Conservation (phyloP, 2,888 invertebrate species). For the Coleophora flavipennella region DNA sequence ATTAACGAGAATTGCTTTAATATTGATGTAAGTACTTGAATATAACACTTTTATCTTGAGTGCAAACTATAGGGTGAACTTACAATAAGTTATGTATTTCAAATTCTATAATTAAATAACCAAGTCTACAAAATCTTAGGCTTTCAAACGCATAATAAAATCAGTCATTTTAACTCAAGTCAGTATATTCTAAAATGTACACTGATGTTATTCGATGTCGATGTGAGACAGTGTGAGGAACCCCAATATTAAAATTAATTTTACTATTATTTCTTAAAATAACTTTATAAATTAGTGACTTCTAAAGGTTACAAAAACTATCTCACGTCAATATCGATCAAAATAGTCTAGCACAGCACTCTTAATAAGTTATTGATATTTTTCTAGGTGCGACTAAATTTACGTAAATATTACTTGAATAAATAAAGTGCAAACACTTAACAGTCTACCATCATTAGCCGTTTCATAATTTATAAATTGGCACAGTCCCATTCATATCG, state of each 20-base stretch:
- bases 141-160: conserved; percentile 71
- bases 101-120: conserved; percentile 57
- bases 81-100: conserved; percentile 46
- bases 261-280: conserved; percentile 67
- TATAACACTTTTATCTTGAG: conserved; percentile 44
- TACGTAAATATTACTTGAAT: conserved; percentile 66
- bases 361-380: conserved; percentile 73
- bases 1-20: conserved; percentile 68
- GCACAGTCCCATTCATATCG: conserved; percentile 65
- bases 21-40: conserved; percentile 53
- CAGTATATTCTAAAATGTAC: conserved; percentile 70
- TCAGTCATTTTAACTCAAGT: conserved; percentile 72
- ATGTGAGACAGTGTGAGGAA: conserved; percentile 58
- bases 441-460: conserved; percentile 63
- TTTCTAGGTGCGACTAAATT: conserved; percentile 71
- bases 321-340: conserved; percentile 62
- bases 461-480: conserved; percentile 65
- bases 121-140: conserved; percentile 69
- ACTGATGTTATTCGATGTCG: conserved; percentile 65
- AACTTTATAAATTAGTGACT: conserved; percentile 70
- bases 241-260: conserved; percentile 53
- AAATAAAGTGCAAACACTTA: conserved; percentile 76
- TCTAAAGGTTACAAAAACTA: conserved; percentile 54
- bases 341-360: conserved; percentile 70
- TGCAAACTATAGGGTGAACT: conserved; percentile 69